Evolutionary conservation across 2,797 vertebrate genomes (phyloP), one percentile per base, ranked within the genome.

Genomic region (Manis javanica): DNA sequence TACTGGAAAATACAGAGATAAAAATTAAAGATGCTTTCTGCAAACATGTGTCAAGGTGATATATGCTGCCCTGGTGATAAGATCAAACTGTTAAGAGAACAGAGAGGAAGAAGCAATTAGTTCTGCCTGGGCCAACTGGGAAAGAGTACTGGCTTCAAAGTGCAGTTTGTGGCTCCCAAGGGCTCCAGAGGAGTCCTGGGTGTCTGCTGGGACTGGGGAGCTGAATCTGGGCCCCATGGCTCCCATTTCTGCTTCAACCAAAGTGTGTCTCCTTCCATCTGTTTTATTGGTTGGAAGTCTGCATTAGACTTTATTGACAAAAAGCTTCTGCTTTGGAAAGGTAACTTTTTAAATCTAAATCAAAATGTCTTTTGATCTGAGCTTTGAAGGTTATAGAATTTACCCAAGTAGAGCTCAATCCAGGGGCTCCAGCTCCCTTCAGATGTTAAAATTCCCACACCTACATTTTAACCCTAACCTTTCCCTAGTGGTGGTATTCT

Each of bases 351-450:
- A 3, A 34, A 95, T 37, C 49, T 74, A 59, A 69, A 91, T 61
- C 71, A 72, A 94, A 72, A 79, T 87, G n/a, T 16, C 46, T 55
- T 96, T 92, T 94, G 34, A 78, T 68, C 37, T 95, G 63, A 53
- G 14, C 55, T 82, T 55, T 89, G 23, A 87, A 72, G 68, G 15
- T 68, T 72, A 77, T 0, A 88, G 78, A 82, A 86, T 64, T 75
- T 86, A 92, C 51, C 19, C 84, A 95, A 83, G 19, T 39, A 14
- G 26, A 86, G 29, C 29, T 39, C 11, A 59, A 39, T 39, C 57
- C 24, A 26, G 16, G 19, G 57, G 18, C 39, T 90, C 88, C 2
- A 4, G 29, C 42, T 87, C 64, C 72, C 55, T 85, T 92, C 34
- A 24, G 23, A 57, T 81, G 31, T 87, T 92, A 84, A 77, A 66